A percentile compares a stretch with the other conserved stretches of the same genome.
phyloP scores from a whole-genome alignment of 1,140 invertebrate genomes.

The Camponotus vicinus region DNA sequence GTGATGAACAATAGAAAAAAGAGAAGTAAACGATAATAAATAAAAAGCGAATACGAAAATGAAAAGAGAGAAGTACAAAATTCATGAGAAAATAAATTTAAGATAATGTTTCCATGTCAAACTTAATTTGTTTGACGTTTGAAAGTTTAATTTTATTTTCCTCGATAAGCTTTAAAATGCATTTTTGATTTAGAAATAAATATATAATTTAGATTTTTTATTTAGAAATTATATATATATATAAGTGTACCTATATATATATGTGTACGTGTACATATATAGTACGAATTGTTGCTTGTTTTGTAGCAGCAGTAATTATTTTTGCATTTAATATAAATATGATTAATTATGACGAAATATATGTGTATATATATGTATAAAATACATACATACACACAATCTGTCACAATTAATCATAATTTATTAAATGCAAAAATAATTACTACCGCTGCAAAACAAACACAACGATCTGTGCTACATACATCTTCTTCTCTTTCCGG shows the following conservation, averaged over 20 bases:
- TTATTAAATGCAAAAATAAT: conserved; percentile 59
- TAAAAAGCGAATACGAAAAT: conserved; percentile 11
- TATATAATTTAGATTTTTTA: background rate
- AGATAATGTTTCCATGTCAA: background rate
- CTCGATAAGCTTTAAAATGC: background rate
- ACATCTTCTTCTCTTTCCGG: background rate
- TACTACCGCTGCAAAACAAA: conserved; percentile 28
- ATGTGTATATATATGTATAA: too few relatives aligned
- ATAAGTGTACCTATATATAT: too few relatives aligned
- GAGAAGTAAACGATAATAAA: conserved; percentile 65
- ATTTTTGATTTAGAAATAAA: background rate
- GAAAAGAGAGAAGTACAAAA: background rate
- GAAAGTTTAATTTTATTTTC: conserved; percentile 11
- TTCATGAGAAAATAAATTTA: background rate
- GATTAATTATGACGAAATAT: conserved; percentile 67
- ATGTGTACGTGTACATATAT: too few relatives aligned
- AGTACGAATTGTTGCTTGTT: background rate
- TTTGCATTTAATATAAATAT: conserved; percentile 63
- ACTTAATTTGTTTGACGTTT: background rate
- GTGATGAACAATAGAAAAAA: conserved; percentile 57
- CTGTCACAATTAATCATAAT: conserved; percentile 69
- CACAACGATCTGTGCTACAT: background rate
- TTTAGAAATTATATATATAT: too few relatives aligned
- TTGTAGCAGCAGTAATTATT: conserved; percentile 48
- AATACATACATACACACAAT: conserved; percentile 8